Conservation (phyloP, 2,888 invertebrate species). For the Sinhomidia bicolor region DNA sequence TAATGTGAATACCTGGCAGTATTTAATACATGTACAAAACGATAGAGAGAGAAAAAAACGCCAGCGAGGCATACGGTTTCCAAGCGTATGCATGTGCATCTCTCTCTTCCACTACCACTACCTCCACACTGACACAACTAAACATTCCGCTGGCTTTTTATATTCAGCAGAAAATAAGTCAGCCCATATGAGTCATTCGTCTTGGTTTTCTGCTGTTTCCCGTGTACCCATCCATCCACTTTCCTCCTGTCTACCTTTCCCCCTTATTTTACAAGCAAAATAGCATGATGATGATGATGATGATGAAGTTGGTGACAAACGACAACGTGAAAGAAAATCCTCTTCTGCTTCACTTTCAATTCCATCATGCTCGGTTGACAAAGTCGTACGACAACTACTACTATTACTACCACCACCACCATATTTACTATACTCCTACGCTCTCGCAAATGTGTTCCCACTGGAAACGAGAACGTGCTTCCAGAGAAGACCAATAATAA, state of each 20-base stretch:
- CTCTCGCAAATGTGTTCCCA: not conserved
- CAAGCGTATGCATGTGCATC: too few species aligned
- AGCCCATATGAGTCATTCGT: slow-evolving; percentile 31
- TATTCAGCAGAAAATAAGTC: not conserved
- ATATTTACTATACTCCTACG: not conserved
- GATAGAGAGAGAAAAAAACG: too few species aligned
- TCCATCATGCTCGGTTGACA: not conserved
- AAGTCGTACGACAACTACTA: not conserved
- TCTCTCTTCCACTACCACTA: too few species aligned
- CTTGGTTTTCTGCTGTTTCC: not conserved
- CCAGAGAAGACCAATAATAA: not conserved
- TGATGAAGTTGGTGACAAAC: too few species aligned
- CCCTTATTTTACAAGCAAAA: not conserved
- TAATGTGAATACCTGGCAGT: not conserved
- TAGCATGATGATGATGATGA: too few species aligned
- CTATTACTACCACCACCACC: not conserved
- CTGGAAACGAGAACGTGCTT: slow-evolving; percentile 10
- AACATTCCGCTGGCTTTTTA: not conserved
- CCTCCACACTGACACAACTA: too few species aligned
- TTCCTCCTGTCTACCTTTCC: slow-evolving; percentile 14
- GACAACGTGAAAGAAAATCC: slow-evolving; percentile 5
- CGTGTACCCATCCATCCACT: not conserved
- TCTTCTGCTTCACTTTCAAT: not conserved
- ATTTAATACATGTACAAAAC: not conserved
- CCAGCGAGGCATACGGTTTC: too few species aligned